phyloP scores from a whole-genome alignment of 2,113 vertebrate genomes.

The Carassius gibelio region DNA sequence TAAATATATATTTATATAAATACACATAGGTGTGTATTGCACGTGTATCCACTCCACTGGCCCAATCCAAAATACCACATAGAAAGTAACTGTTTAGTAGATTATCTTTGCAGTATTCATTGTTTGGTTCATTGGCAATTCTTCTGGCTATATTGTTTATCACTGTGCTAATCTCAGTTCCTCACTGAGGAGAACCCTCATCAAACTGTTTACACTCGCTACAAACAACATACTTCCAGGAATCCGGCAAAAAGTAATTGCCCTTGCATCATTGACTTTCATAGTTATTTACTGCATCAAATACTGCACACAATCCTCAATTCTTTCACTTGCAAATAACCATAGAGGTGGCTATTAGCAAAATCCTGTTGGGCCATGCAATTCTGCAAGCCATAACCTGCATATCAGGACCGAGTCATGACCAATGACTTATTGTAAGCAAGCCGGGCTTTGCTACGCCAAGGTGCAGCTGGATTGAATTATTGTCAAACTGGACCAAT shows the following conservation, averaged over 20 bases:
- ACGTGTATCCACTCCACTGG: too few species aligned
- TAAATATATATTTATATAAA: too few species aligned
- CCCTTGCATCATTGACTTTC: conserved; percentile 64
- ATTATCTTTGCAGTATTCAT: conserved; percentile 50
- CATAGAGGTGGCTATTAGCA: conserved; percentile 51
- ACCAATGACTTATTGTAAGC: conserved; percentile 46
- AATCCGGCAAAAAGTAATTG: conserved; percentile 55
- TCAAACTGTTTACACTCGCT: conserved; percentile 67
- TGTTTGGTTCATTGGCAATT: conserved; percentile 50
- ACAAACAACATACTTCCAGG: conserved; percentile 54
- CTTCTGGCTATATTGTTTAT: conserved; percentile 58
- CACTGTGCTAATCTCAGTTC: conserved; percentile 60
- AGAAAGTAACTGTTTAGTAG: not conserved
- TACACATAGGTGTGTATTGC: too few species aligned
- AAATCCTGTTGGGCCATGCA: conserved; percentile 38
- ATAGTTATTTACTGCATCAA: conserved; percentile 60
- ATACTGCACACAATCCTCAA: conserved; percentile 58
- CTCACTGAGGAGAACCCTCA: conserved; percentile 63
- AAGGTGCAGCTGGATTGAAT: conserved; percentile 70
- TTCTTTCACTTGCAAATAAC: conserved; percentile 52
- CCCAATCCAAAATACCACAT: not conserved
- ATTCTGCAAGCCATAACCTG: conserved; percentile 43
- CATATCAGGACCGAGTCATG: not conserved
- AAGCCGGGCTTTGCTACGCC: conserved; percentile 29
- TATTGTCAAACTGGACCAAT: conserved; percentile 68